Base-by-base conservation (phyloP, 2,888 invertebrate genomes). In the Bibio marci region DNA sequence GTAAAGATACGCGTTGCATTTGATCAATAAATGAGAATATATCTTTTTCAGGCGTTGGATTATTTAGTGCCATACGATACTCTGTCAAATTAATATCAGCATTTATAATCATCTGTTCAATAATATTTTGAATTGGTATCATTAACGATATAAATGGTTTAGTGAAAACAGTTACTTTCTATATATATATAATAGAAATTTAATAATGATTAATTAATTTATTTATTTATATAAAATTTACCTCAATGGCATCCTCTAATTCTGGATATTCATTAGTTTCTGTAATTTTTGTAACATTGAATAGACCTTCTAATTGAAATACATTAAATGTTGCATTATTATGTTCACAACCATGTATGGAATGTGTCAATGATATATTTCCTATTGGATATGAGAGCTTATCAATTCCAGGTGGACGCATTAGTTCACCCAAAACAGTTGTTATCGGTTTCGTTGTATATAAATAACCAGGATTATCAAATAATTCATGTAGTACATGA, bases 311-410 rank as follows among this genome's bases (percentile, higher is more conserved):
- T 47, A 83, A 60, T 56, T 76, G 73, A 53, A 82, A 80, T 19
- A 79, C 76, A 32, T 67, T 65, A 62, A 80, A 83, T n/a, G 76
- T 73, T 44, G 81, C 70, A 47, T 71, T 69, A 53, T 80, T 76
- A 50, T 70, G 66, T 55, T 76, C 71, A 54, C 82, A 83, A 28
- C 14, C 15, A 11, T 39, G 54, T 41, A 62, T 50, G 36, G 56
- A 61, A 35, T 50, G 49, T 39, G 53, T 54, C 43, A 62, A 49
- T 39, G 53, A 53, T 37, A 58, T 55, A 48, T 62, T 61, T 18
- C 59, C 57, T 44, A 60, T 53, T 11, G 26, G 4, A 19, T 58
- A 55, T 28, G 53, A 52, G n/a, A n/a, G n/a, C 48, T 55, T 57
- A 39, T 54, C 52, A 10, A 28, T 10, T 17, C 56, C 58, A n/a